Evolutionary conservation across 2,888 invertebrate species (phyloP), one percentile per base, ranked within the genome.

Genomic region (Drosophila tripunctata): DNA sequence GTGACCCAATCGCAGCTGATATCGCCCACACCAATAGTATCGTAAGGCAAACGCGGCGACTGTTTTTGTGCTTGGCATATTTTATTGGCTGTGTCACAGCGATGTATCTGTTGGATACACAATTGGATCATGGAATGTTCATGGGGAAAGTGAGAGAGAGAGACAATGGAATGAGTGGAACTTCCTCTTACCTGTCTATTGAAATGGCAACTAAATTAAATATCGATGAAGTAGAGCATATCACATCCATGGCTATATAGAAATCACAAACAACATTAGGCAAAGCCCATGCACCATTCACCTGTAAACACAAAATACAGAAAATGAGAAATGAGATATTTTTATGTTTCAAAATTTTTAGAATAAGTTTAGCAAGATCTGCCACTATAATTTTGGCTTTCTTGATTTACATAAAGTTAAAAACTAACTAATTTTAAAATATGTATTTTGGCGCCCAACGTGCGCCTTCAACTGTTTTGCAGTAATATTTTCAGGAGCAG

Each of bases 31-130:
- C 98, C 71, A 98, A 93, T 35, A 96, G 95, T 88, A 99, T 98
- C 83, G 98, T 99, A 91, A 98, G 92, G 94, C 97, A 97, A 41
- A 99, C 98, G 67, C 99, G 94, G 52, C 95, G 94, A 92, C 96
- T 97, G 93, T 98, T 99, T 93, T 98, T 98, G 93, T 99, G 98
- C 90, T 98, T 98, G 63, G 99, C 98, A 93, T 99, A 99, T 92
- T 99, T 98, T 91, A 99, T 99, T 88, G 99, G 99, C 91, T 97
- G 96, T 43, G 99, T 99, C 81, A 99, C 99, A 73, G 99, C 99
- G 88, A 99, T 98, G 92, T 98, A 99, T 93, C 99, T 99, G 94
- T 51, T 92, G 64, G 4, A 36, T 8, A 24, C 6, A 78, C 7
- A 52, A 7, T 17, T 10, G 10, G 24, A 5, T 36, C 7, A 31